These are phyloP conservation scores for Neolamprologus modestus DNA, from an alignment of 2,113 vertebrate species.

Conservation along the genomic window DNA sequence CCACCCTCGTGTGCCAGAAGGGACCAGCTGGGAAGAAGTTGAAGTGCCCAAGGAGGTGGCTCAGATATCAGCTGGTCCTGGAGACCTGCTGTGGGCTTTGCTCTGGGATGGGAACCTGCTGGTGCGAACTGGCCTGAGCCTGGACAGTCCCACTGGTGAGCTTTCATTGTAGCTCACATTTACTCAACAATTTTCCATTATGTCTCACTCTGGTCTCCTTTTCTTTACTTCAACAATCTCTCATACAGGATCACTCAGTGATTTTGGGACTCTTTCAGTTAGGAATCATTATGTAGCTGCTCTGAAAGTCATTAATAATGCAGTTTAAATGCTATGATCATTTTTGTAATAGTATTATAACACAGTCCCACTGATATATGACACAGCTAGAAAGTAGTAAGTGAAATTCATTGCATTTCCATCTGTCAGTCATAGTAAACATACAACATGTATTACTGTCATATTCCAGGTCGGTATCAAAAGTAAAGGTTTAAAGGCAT, in stretches of 20 bases:
- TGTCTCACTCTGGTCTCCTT: neutral
- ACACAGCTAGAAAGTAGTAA: neutral
- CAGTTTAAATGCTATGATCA: neutral
- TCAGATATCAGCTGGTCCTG: constrained; percentile 87
- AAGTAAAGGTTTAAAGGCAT: neutral
- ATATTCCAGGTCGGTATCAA: neutral
- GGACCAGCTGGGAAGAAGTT: constrained; percentile 80
- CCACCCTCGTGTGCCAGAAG: constrained; percentile 87
- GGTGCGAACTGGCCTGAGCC: constrained; percentile 83
- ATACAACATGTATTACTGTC: neutral
- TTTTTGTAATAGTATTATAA: neutral
- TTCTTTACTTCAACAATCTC: neutral
- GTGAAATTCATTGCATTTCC: neutral
- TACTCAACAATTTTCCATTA: neutral
- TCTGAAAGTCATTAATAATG: neutral
- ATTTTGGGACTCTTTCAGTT: neutral
- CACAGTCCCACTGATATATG: neutral
- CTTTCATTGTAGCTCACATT: neutral
- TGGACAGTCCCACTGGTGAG: constrained; percentile 86
- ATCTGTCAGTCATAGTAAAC: neutral
- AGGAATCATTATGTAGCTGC: neutral
- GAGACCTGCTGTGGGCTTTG: constrained; percentile 89
- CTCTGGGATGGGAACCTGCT: constrained; percentile 94
- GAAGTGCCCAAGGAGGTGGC: constrained; percentile 83
- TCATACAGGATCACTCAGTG: neutral